Percentiles rank a stretch among this genome's conserved stretches.
phyloP scores from a whole-genome alignment of 2,888 invertebrate species.

The Coenonympha arcania region DNA sequence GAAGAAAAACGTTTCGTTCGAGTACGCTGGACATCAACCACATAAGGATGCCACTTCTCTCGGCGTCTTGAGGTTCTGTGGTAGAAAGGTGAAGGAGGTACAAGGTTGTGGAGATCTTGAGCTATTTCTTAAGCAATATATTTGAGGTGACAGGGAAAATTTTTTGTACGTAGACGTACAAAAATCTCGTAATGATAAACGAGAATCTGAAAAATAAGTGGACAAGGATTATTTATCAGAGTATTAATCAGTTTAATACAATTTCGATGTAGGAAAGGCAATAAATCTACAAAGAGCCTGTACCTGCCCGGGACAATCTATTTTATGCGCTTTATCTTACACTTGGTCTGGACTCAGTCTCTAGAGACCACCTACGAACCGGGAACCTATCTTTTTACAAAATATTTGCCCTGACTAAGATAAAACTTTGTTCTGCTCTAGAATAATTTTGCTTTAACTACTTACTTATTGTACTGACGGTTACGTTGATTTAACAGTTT shows the following conservation, averaged over 20 bases:
- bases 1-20: too few relatives aligned
- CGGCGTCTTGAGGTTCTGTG: too few relatives aligned
- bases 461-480: neutral
- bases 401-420: conserved; percentile 18
- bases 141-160: too few relatives aligned
- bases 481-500: too few relatives aligned
- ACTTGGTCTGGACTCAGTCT: conserved; percentile 21
- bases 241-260: conserved; percentile 23
- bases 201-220: too few relatives aligned
- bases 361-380: conserved; percentile 19
- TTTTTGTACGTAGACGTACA: too few relatives aligned
- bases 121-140: too few relatives aligned
- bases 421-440: neutral
- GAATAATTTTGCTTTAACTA: neutral
- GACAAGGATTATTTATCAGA: neutral
- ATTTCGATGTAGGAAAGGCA: conserved; percentile 19
- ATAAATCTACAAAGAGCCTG: conserved; percentile 23
- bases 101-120: too few relatives aligned
- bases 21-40: too few relatives aligned
- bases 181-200: too few relatives aligned
- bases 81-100: too few relatives aligned
- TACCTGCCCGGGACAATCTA: conserved; percentile 25
- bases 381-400: conserved; percentile 21
- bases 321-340: conserved; percentile 26
- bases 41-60: too few relatives aligned